These are phyloP conservation scores for Drosophila kepulauana DNA, from an alignment of 1,140 invertebrate species.

Conservation along the genomic window DNA sequence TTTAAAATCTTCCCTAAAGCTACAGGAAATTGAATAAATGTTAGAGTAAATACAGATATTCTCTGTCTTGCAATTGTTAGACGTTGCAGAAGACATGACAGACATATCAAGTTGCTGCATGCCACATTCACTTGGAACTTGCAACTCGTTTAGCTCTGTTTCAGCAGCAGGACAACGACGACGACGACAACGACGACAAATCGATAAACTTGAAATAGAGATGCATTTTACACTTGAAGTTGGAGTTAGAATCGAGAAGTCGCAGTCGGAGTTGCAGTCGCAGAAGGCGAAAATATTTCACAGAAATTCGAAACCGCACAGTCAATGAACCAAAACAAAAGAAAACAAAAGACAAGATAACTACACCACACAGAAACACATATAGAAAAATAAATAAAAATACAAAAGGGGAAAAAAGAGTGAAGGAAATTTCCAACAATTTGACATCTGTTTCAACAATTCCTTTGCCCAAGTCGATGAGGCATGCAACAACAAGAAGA, in stretches of 20 bases:
- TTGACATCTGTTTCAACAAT: conserved; percentile 81
- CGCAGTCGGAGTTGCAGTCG: conserved; percentile 1
- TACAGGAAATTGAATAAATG: neutral
- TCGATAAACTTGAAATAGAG: conserved; percentile 46
- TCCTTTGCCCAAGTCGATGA: conserved; percentile 41
- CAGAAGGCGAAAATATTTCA: conserved; percentile 51
- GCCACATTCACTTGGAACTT: conserved; percentile 24
- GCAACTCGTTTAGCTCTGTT: conserved; percentile 19
- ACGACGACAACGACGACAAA: neutral
- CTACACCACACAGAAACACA: conserved; percentile 1
- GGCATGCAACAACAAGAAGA: conserved; percentile 31
- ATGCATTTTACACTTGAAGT: conserved; percentile 29
- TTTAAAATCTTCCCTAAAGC: neutral
- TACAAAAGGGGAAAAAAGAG: conserved; percentile 27
- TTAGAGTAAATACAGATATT: too few relatives aligned
- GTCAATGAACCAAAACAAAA: conserved; percentile 80
- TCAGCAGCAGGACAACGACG: conserved; percentile 8
- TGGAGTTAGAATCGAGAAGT: conserved; percentile 1
- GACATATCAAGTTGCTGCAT: conserved; percentile 19
- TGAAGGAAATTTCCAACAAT: conserved; percentile 70
- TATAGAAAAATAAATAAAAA: conserved; percentile 65
- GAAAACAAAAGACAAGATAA: conserved; percentile 62
- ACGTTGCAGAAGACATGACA: neutral
- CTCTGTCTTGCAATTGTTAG: neutral
- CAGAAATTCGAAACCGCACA: conserved; percentile 74